phyloP scores from a whole-genome alignment of 2,797 vertebrate genomes.

The Pseudochaenichthys georgianus region DNA sequence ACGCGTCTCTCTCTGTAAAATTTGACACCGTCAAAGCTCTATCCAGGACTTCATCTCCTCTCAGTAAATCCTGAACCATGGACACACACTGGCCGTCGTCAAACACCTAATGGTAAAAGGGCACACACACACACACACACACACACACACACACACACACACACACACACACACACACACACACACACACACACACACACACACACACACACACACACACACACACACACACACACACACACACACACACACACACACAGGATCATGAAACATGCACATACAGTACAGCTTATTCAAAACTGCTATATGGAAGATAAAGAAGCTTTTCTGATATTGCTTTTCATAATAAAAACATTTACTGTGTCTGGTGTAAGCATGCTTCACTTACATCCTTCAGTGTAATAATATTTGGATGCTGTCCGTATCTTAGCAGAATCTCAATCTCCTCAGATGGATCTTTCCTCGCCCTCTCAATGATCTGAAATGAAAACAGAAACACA shows the following conservation, averaged over 20 bases:
- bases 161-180: no score
- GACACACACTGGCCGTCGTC: constrained; percentile 93
- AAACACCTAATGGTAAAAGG: constrained; percentile 87
- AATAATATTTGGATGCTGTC: constrained; percentile 97
- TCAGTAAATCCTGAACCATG: constrained; percentile 94
- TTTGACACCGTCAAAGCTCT: constrained; percentile 88
- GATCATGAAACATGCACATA: no score
- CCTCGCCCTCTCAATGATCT: constrained; percentile 95
- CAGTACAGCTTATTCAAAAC: not conserved
- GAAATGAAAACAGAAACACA: constrained; percentile 43
- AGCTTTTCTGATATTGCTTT: no score
- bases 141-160: no score
- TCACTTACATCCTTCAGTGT: constrained; percentile 94
- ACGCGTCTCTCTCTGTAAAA: constrained; percentile 94
- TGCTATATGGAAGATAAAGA: not conserved
- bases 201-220: no score
- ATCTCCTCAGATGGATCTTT: constrained; percentile 98
- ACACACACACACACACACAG: no score
- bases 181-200: no score
- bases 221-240: no score
- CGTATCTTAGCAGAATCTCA: constrained; percentile 95
- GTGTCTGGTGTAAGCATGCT: not conserved
- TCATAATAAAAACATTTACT: not conserved
- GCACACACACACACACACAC: not conserved
- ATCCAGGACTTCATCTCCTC: constrained; percentile 94